A percentile compares a stretch with the other conserved stretches of the same genome.
Conservation (phyloP, 2,888 invertebrate genomes). For the Pyrocoelia pectoralis region DNA sequence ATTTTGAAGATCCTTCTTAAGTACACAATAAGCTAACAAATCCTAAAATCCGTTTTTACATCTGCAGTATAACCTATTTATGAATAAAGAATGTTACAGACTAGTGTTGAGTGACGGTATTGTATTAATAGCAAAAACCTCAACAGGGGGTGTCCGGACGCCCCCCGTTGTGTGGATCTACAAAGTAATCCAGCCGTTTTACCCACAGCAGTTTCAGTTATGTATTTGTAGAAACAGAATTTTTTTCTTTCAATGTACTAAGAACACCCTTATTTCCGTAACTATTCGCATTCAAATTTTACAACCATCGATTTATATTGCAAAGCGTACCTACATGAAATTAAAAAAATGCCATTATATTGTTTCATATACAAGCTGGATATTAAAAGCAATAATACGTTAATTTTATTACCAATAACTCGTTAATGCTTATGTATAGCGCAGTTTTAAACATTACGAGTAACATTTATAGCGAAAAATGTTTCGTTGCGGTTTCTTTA, state of each 20-base stretch:
- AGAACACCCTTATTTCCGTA: constrained; percentile 28
- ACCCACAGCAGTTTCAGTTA: constrained; percentile 46
- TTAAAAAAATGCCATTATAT: background rate
- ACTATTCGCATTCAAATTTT: background rate
- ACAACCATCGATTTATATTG: no score
- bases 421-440: constrained; percentile 1
- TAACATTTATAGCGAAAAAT: no score
- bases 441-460: constrained; percentile 2
- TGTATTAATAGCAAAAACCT: constrained; percentile 47
- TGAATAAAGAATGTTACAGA: constrained; percentile 42
- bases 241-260: constrained; percentile 31
- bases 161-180: constrained; percentile 50
- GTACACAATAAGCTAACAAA: constrained; percentile 11
- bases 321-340: no score
- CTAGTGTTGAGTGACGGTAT: constrained; percentile 48
- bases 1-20: background rate
- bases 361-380: constrained; percentile 3
- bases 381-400: background rate
- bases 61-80: constrained; percentile 52
- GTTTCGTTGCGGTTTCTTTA: no score
- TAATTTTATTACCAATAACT: constrained; percentile 2
- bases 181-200: constrained; percentile 50
- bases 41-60: constrained; percentile 49
- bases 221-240: constrained; percentile 48
- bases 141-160: constrained; percentile 47